Base-by-base conservation (phyloP, 2,797 vertebrate genomes). In the Syngnathus rostellatus region DNA sequence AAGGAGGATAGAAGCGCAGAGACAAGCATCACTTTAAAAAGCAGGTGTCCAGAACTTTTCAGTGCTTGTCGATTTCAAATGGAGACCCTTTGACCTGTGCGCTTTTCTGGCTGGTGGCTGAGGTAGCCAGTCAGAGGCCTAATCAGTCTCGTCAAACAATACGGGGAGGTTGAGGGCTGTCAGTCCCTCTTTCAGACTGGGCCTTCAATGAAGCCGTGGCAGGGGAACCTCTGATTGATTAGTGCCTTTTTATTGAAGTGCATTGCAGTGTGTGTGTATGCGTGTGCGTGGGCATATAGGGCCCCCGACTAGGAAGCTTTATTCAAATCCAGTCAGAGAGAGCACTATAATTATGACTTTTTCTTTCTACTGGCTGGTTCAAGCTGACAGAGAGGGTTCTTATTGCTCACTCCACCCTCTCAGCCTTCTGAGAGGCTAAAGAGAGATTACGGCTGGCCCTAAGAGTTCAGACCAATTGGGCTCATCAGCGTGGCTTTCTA, bases 21-120 rank as follows among this genome's bases (percentile, higher is more conserved):
- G 81, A 89, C 84, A 85, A 90, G 86, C 82, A 83, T 88, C 85
- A 85, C 83, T 89, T 90, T 90, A 87, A 85, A 90, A 90, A 88
- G 90, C 90, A 92, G 90, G 90, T 92, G 90, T 91, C 91, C 85
- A 84, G 74, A 90, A 90, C 87, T 89, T 91, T 89, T 87, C 85
- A 80, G 83, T 70, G 85, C 81, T 83, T 2, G 79, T 82, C 68
- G 53, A 83, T 90, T 87, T 91, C 76, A 88, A 90, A 91, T 84
- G 83, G 80, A 83, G 84, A 87, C 86, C 89, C 82, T 89, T 91
- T 90, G 87, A 89, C 86, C 90, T 82, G 69, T 19, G n/a, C 67
- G 86, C 83, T 88, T 85, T 86, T 81, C 81, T 80, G 74, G 86
- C 85, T 83, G 84, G 85, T 87, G 87, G 85, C 85, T 81, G 85